Percentiles rank a stretch among this genome's conserved stretches.
Conservation (phyloP, 2,888 invertebrate species). For the Galeruca laticollis region DNA sequence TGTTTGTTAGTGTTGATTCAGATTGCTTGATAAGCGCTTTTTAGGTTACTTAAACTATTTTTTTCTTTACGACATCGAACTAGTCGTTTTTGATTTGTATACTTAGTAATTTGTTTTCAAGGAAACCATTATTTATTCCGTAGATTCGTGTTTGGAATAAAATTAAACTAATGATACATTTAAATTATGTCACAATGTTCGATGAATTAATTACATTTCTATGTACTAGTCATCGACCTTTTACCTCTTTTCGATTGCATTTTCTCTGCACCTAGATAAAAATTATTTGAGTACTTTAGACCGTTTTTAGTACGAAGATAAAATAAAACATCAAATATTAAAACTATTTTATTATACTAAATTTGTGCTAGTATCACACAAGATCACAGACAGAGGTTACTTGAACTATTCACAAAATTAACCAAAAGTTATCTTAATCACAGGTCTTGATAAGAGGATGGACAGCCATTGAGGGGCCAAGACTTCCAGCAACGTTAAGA, state of each 20-base stretch:
- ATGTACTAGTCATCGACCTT: background rate
- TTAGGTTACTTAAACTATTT: no score
- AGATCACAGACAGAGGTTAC: constrained; percentile 43
- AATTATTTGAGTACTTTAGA: no score
- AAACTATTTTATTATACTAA: constrained; percentile 37
- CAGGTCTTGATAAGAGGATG: constrained; percentile 43
- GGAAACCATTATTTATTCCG: background rate
- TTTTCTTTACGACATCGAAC: no score
- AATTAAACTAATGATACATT: background rate
- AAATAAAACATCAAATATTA: constrained; percentile 13
- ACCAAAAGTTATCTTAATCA: constrained; percentile 25
- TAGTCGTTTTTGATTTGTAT: background rate
- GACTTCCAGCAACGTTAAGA: constrained; percentile 72
- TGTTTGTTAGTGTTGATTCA: no score
- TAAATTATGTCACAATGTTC: background rate
- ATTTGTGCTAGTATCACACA: constrained; percentile 36
- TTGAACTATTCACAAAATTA: constrained; percentile 8
- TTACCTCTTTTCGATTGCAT: background rate
- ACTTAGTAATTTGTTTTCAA: background rate
- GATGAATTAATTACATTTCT: background rate
- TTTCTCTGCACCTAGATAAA: background rate
- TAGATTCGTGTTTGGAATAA: background rate
- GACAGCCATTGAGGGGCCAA: constrained; percentile 70
- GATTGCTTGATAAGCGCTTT: no score
- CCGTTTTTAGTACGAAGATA: no score